Percentiles rank a stretch among this genome's conserved stretches.
These are phyloP conservation scores for Varanus salvator DNA, from an alignment of 2,113 vertebrate genomes.

Conservation along the genomic window DNA sequence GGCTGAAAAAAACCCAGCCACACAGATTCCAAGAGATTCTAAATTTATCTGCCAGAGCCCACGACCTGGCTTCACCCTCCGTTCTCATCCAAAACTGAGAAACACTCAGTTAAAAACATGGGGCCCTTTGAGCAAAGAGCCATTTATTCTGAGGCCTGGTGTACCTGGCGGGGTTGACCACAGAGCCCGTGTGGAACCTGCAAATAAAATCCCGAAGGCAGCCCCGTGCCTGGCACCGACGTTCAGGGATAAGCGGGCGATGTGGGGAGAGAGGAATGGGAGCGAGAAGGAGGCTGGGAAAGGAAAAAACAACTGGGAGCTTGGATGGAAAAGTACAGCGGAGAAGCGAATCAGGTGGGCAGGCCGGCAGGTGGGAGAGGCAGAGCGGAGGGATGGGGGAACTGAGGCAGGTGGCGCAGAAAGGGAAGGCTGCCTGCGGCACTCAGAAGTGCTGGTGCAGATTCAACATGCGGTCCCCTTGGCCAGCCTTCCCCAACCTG, in stretches of 20 bases:
- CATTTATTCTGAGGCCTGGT: conserved; percentile 12
- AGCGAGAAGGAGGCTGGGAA: conserved; percentile 20
- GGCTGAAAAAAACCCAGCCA: conserved; percentile 10
- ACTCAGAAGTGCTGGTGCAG: too few relatives aligned
- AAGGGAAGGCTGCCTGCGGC: background rate
- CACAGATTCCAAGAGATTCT: conserved; percentile 6
- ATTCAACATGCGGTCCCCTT: background rate
- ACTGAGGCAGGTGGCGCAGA: background rate
- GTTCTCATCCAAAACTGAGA: conserved; percentile 21
- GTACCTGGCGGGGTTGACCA: conserved; percentile 17
- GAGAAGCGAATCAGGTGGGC: background rate
- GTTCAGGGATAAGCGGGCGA: conserved; percentile 6
- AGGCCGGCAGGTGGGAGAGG: conserved; percentile 47
- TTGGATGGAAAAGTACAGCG: conserved; percentile 34
- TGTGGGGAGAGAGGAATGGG: background rate
- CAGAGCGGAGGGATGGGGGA: background rate
- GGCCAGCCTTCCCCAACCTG: too few relatives aligned
- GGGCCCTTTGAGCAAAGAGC: conserved; percentile 20
- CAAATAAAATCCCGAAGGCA: conserved; percentile 4
- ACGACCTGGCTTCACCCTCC: conserved; percentile 40
- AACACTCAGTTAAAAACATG: background rate
- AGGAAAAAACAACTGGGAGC: background rate
- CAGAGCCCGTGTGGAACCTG: conserved; percentile 12
- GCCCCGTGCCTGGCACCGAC: conserved; percentile 28
- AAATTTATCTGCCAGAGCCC: conserved; percentile 41